phyloP scores from a whole-genome alignment of 2,888 invertebrate genomes.

The Drosophila barbarae region DNA sequence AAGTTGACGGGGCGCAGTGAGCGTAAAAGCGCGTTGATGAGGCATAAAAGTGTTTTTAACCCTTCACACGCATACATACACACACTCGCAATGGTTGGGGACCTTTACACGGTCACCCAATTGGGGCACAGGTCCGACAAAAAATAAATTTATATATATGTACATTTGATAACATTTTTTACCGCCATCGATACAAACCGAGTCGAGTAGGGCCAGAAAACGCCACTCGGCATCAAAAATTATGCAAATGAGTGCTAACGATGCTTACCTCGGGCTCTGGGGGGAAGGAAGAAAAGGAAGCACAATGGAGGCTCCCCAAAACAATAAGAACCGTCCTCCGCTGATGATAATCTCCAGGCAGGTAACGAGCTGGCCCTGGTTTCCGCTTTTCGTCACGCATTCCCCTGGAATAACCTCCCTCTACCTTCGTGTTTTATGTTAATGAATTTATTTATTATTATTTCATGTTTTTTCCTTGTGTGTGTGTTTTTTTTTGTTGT shows the following conservation, averaged over 20 bases:
- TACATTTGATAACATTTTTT: slow-evolving; percentile 20
- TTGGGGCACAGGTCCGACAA: slow-evolving; percentile 3
- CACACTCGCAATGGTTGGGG: neutral
- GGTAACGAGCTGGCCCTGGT: slow-evolving; percentile 61
- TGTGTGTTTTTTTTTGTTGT: neutral
- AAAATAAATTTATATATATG: neutral
- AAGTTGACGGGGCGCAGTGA: slow-evolving; percentile 60
- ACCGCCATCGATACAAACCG: slow-evolving; percentile 22
- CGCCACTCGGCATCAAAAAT: slow-evolving; percentile 24
- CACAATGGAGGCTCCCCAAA: slow-evolving; percentile 55
- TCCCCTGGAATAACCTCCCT: slow-evolving; percentile 1
- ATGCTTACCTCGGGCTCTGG: slow-evolving; percentile 13
- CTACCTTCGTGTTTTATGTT: slow-evolving; percentile 65
- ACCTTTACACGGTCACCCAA: neutral
- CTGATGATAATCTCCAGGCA: slow-evolving; percentile 67
- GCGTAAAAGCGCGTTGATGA: slow-evolving; percentile 66
- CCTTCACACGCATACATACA: slow-evolving; percentile 35
- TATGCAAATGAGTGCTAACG: slow-evolving; percentile 35
- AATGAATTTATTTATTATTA: slow-evolving; percentile 74
- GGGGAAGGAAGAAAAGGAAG: slow-evolving; percentile 1
- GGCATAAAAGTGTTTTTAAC: slow-evolving; percentile 60
- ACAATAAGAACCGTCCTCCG: slow-evolving; percentile 56
- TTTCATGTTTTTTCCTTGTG: slow-evolving; percentile 50
- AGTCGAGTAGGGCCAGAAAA: slow-evolving; percentile 21
- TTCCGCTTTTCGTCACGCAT: slow-evolving; percentile 59